A percentile compares a stretch with the other conserved stretches of the same genome.
Evolutionary conservation across 2,113 vertebrate species (phyloP).

Genomic region (Sinosuthora webbiana): DNA sequence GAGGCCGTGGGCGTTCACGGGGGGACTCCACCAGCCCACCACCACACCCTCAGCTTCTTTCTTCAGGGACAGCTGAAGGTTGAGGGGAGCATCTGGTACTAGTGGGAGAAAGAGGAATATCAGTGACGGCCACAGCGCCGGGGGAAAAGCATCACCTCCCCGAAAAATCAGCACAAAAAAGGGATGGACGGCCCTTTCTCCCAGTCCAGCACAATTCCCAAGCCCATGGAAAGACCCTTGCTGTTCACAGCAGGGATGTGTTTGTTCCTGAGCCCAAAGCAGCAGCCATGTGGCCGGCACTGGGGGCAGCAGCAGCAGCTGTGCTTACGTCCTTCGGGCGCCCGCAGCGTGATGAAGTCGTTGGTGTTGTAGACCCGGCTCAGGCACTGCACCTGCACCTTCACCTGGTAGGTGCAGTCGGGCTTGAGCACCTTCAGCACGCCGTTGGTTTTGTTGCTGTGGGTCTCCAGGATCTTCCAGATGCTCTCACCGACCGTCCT

Average conservation of each 20-base stretch:
- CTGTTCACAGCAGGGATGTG: rapidly evolving
- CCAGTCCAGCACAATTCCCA: not conserved
- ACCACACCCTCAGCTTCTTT: constrained; percentile 82
- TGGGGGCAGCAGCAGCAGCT: not conserved
- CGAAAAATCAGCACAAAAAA: not conserved
- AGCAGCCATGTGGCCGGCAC: rapidly evolving
- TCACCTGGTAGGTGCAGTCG: constrained; percentile 91
- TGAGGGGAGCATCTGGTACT: constrained; percentile 90
- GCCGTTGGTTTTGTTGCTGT: constrained; percentile 90
- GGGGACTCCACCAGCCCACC: constrained; percentile 80
- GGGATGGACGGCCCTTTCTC: not conserved
- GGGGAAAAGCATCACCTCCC: not conserved
- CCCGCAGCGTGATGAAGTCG: constrained; percentile 86
- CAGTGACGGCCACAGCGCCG: rapidly evolving
- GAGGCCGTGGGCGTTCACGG: constrained; percentile 83
- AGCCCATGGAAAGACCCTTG: not conserved
- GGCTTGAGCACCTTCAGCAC: constrained; percentile 87
- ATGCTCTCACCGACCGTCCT: constrained; percentile 85
- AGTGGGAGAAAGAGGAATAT: not conserved
- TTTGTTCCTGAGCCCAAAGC: rapidly evolving
- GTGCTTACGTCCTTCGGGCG: constrained; percentile 91
- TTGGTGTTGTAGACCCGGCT: constrained; percentile 88
- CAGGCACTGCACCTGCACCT: constrained; percentile 93
- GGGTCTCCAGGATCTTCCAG: constrained; percentile 89
- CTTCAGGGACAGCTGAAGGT: constrained; percentile 85